A percentile compares a stretch with the other conserved stretches of the same genome.
phyloP scores from a whole-genome alignment of 2,113 vertebrate genomes.

The Papio anubis region DNA sequence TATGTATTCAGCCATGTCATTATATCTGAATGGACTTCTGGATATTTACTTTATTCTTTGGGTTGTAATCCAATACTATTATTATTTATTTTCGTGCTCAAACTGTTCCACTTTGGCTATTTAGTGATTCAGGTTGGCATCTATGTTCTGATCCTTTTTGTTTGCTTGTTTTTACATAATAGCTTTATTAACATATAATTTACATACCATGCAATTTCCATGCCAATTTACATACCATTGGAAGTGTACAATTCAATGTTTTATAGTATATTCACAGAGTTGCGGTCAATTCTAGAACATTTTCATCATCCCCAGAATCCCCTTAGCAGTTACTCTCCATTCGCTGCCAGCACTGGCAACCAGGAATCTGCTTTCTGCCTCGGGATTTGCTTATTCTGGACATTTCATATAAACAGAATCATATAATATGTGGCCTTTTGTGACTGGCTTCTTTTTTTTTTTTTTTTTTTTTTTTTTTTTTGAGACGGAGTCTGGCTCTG shows the following conservation, averaged over 20 bases:
- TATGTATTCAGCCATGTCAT: slow-evolving; percentile 32
- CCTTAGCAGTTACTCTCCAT: not conserved
- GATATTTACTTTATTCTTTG: slow-evolving; percentile 55
- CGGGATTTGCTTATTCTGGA: not conserved
- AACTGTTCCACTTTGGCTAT: slow-evolving; percentile 1
- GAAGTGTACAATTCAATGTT: not conserved
- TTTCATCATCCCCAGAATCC: not conserved
- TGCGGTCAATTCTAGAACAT: not conserved
- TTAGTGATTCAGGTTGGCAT: not conserved
- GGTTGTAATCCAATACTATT: not conserved
- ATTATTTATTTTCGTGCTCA: slow-evolving; percentile 48
- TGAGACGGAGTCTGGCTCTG: no score
- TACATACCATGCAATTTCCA: not conserved
- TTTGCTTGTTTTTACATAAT: not conserved
- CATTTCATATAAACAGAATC: not conserved
- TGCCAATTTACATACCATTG: not conserved
- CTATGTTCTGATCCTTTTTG: not conserved
- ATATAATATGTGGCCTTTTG: not conserved
- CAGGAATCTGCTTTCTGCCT: not conserved
- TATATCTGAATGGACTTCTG: slow-evolving; percentile 30
- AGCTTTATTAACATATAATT: not conserved
- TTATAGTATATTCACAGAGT: not conserved
- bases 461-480: no score
- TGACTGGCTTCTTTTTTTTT: not conserved
- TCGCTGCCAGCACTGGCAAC: not conserved